A percentile compares a stretch with the other conserved stretches of the same genome.
Conservation (phyloP, 2,888 invertebrate genomes). For the Himalopsyche kuldschensis region DNA sequence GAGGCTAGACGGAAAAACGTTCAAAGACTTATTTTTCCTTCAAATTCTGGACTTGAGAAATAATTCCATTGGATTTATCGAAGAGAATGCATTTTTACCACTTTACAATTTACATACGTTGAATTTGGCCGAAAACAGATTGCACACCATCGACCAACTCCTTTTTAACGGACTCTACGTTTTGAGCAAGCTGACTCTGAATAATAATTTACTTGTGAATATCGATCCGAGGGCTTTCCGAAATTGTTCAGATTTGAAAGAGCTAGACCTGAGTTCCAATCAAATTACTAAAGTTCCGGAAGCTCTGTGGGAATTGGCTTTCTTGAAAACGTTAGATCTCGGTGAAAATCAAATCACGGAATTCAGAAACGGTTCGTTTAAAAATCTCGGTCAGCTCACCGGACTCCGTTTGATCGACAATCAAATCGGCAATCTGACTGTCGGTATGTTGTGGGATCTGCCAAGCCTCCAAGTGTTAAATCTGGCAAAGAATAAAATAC, state of each 20-base stretch:
- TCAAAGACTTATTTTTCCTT: conserved; percentile 83
- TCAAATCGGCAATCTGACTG: conserved; percentile 80
- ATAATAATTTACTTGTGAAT: conserved; percentile 80
- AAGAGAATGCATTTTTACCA: conserved; percentile 84
- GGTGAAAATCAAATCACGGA: conserved; percentile 88
- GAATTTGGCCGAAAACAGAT: conserved; percentile 84
- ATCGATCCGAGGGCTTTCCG: conserved; percentile 81
- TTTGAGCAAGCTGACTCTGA: conserved; percentile 79
- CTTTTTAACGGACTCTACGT: conserved; percentile 84
- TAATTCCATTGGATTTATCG: conserved; percentile 86
- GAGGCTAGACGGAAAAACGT: conserved; percentile 79
- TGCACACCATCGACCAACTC: conserved; percentile 78
- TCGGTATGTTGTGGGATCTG: conserved; percentile 85
- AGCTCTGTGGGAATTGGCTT: conserved; percentile 77
- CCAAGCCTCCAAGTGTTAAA: conserved; percentile 84
- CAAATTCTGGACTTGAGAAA: conserved; percentile 84
- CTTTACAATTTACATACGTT: conserved; percentile 87
- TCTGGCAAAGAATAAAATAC: conserved; percentile 86
- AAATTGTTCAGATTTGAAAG: conserved; percentile 86
- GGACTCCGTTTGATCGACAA: conserved; percentile 88
- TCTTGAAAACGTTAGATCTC: conserved; percentile 85
- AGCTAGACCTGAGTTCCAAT: conserved; percentile 86
- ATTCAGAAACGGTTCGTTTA: conserved; percentile 83
- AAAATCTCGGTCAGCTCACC: conserved; percentile 82
- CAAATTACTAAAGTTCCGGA: conserved; percentile 79